phyloP scores from a whole-genome alignment of 2,797 vertebrate species.

The Poeciliopsis paucimaculata region DNA sequence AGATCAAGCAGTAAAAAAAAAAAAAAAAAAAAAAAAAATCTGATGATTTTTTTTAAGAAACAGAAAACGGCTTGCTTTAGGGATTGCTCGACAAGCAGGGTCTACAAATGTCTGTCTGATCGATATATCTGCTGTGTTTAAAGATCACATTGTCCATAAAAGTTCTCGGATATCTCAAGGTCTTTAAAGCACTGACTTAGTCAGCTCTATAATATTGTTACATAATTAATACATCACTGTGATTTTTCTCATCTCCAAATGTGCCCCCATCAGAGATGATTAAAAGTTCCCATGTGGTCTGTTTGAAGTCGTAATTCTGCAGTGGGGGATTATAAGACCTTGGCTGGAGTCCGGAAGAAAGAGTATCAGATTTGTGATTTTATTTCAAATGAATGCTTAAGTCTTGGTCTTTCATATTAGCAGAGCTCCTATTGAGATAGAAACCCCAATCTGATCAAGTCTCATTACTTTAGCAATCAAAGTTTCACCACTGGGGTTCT shows the following conservation, averaged over 20 bases:
- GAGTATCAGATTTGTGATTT: constrained; percentile 80
- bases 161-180: constrained; percentile 44
- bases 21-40: not conserved
- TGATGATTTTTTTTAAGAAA: not conserved
- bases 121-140: constrained; percentile 25
- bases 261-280: constrained; percentile 68
- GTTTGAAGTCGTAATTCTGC: constrained; percentile 69
- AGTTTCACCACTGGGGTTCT: constrained; percentile 70
- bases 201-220: constrained; percentile 67
- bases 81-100: constrained; percentile 4
- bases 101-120: constrained; percentile 13
- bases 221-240: constrained; percentile 69
- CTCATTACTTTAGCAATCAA: constrained; percentile 87
- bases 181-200: constrained; percentile 56
- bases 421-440: constrained; percentile 74
- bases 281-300: constrained; percentile 73
- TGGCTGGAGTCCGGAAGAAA: constrained; percentile 70
- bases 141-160: constrained; percentile 47
- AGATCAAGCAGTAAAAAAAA: constrained; percentile 8
- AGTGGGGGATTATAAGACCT: constrained; percentile 57
- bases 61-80: not conserved
- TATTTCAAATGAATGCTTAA: constrained; percentile 81
- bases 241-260: constrained; percentile 59
- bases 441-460: constrained; percentile 79
- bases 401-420: constrained; percentile 81